Base-by-base conservation (phyloP, 2,888 invertebrate species). In the Apamea crenata region DNA sequence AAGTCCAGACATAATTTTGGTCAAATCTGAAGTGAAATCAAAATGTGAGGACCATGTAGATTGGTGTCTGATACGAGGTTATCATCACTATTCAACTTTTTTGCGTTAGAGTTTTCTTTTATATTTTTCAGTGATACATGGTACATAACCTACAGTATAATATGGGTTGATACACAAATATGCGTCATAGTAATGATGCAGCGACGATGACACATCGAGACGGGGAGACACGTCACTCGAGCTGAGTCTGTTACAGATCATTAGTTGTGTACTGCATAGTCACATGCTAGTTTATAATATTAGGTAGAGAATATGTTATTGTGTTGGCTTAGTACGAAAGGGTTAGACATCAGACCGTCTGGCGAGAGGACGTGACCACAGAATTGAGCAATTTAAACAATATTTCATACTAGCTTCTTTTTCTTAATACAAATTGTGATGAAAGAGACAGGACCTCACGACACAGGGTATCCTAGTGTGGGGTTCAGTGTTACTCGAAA, bases 121-220 rank as follows among this genome's bases (percentile, higher is more conserved):
- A n/a, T 6, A 47, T 0, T 29, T 44, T 67, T 18, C 67, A 44
- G 40, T n/a, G n/a, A 47, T 21, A 47, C 10, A 47, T 21, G 44
- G 18, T 40, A 25, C 40, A 21, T n/a, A 67, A n/a, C 29, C 4
- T 6, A 29, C 14, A n/a, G 7, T 61, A 36, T 29, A 25, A 36
- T 61, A 65, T 14, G 3, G 47, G n/a, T 1, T 63, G 67, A 32
- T 56, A 65, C 8, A 78, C 29, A 61, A 68, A 63, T 66, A 85
- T 81, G 69, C 47, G 85, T 66, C 81, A 73, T 21, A 40, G 29
- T 74, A 61, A 74, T 66, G 78, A 75, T 75, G 86, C 78, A 70
- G 66, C 79, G 32, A 61, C 50, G 29, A 82, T 86, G 84, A 86
- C 86, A 67, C 84, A 83, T 83, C 86, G 56, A 50, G 73, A 12